Base-by-base conservation (phyloP, 2,113 vertebrate species). In the Hemiscyllium ocellatum region DNA sequence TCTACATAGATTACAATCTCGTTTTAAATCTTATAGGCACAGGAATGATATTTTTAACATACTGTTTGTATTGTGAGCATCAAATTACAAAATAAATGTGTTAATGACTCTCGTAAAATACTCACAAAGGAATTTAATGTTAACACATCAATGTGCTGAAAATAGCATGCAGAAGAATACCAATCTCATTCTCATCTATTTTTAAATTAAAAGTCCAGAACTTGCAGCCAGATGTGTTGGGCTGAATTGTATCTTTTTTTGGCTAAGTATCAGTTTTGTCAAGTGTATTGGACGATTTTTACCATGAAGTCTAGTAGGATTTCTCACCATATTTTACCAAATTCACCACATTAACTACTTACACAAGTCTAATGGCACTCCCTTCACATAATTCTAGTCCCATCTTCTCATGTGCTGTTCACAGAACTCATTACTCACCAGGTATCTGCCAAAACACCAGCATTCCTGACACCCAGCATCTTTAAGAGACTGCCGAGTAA, bases 81-180 rank as follows among this genome's bases (percentile, higher is more conserved):
- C 52, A 91, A 91, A 91, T 91, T 65, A 91, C 89, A 65, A 91
- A 91, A 91, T 91, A 65, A 91, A 66, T 65, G 26, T 15, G 89
- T 91, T 91, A 91, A 91, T 65, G 86, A 89, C 86, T 89, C 52
- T 61, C 15, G 89, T 89, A 52, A n/a, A 91, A 91, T 91, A 91
- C 29, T 65, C n/a, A 33, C 56, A 56, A 5, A 65, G 56, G 89
- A 91, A 91, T 65, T 91, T 91, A 61, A 91, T 8, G 52, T 56
- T 19, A 91, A 65, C 89, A 66, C 61, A 66, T 91, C 33, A 91
- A 37, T 2, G 37, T 91, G 56, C 15, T 66, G 33, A 65, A 91
- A 91, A 91, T 91, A 91, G 61, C 56, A 66, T 61, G 65, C 33
- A 17, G 26, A 91, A 61, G 29, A 91, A 65, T 91, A n/a, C 33